These are phyloP conservation scores for Phymanthus crucifer DNA, from an alignment of 92 coral and sea anemone species.

Conservation along the genomic window DNA sequence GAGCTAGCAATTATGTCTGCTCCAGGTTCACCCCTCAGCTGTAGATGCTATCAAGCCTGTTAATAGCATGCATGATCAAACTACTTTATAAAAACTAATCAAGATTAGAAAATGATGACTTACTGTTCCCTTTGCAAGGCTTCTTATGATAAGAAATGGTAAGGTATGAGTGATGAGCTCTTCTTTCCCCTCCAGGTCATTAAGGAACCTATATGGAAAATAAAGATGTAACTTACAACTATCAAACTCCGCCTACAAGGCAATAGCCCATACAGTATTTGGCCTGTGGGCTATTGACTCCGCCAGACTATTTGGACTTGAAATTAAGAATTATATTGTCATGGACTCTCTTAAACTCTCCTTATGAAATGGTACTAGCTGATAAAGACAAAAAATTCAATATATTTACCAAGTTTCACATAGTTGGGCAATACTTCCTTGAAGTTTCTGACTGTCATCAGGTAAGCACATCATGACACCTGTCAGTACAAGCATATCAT, in stretches of 20 bases:
- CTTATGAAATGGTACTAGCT: no score
- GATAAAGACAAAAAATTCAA: not conserved
- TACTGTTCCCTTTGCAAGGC: conserved; percentile 76
- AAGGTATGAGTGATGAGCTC: conserved; percentile 86
- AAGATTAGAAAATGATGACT: conserved; percentile 7
- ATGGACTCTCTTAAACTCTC: no score
- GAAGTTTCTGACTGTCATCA: conserved; percentile 67
- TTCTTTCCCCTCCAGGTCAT: conserved; percentile 90
- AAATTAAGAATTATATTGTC: no score
- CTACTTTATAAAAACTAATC: not conserved
- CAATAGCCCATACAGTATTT: no score
- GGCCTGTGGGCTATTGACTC: no score
- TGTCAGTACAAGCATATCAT: conserved; percentile 7
- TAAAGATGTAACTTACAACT: not conserved
- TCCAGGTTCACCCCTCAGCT: no score
- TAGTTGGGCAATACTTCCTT: conserved; percentile 81
- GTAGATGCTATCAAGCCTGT: no score
- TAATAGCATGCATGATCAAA: not conserved
- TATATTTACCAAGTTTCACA: conserved; percentile 78
- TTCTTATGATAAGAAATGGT: conserved; percentile 73
- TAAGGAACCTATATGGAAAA: conserved; percentile 63
- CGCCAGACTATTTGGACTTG: no score
- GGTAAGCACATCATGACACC: conserved; percentile 85
- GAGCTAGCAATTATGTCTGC: no score
- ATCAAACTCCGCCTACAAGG: not conserved